A percentile compares a stretch with the other conserved stretches of the same genome.
phyloP scores from a whole-genome alignment of 2,888 invertebrate genomes.

The Hirtodrosophila cameraria region DNA sequence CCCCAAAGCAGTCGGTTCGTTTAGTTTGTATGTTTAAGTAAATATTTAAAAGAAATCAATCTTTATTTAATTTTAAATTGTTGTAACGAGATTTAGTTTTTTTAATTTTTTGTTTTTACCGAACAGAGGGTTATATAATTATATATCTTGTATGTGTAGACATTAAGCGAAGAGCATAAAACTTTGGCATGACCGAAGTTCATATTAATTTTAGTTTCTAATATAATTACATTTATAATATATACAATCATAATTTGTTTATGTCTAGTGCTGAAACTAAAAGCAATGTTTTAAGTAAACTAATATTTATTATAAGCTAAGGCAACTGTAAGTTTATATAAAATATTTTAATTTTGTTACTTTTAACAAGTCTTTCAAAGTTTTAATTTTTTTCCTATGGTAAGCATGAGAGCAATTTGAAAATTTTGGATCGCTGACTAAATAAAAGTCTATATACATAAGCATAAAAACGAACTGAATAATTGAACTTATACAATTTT shows the following conservation, averaged over 20 bases:
- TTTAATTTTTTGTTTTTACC: constrained; percentile 17
- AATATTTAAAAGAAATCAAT: constrained; percentile 46
- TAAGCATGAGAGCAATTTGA: constrained; percentile 6
- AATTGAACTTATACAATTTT: neutral
- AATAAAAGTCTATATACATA: constrained; percentile 1
- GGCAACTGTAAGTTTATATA: constrained; percentile 40
- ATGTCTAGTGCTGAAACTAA: constrained; percentile 28
- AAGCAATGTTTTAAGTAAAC: constrained; percentile 36
- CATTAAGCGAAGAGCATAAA: constrained; percentile 62
- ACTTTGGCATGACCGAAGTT: constrained; percentile 55
- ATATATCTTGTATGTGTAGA: constrained; percentile 37
- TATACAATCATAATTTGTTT: constrained; percentile 47
- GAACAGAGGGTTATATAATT: constrained; percentile 37
- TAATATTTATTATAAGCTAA: constrained; percentile 39
- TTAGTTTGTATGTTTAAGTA: constrained; percentile 12
- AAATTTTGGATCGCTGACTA: constrained; percentile 42
- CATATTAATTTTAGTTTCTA: constrained; percentile 18
- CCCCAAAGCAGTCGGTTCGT: constrained; percentile 20
- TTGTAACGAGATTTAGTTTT: constrained; percentile 38
- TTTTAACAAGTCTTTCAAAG: constrained; percentile 44
- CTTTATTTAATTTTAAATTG: constrained; percentile 60
- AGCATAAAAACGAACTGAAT: neutral
- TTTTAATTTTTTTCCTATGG: constrained; percentile 5
- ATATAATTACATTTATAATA: constrained; percentile 43
- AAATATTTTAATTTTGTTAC: constrained; percentile 20